Percentiles rank a stretch among this genome's conserved stretches.
These are phyloP conservation scores for Pantherophis vulpinus DNA, from an alignment of 2,797 vertebrate genomes.

Conservation along the genomic window DNA sequence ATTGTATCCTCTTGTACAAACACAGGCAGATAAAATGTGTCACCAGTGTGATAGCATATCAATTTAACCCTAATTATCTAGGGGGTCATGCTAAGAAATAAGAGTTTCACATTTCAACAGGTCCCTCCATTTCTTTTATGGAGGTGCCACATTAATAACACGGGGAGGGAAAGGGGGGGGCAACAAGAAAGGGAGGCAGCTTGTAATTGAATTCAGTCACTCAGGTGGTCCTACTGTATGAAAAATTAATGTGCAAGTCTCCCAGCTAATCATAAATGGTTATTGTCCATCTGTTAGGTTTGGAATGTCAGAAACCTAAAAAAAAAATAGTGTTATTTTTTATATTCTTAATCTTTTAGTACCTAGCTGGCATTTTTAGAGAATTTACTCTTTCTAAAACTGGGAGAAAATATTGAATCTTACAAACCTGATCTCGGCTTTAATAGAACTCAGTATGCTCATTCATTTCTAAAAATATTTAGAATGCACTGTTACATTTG, in stretches of 20 bases:
- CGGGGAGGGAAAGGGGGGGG: conserved; percentile 55
- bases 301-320: conserved; percentile 66
- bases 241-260: conserved; percentile 76
- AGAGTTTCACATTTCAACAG: conserved; percentile 80
- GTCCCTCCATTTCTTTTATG: conserved; percentile 68
- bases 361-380: conserved; percentile 37
- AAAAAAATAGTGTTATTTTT: conserved; percentile 46
- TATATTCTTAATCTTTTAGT: conserved; percentile 33
- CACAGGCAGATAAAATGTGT: conserved; percentile 79
- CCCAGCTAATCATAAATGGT: conserved; percentile 71
- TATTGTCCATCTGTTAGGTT: conserved; percentile 69
- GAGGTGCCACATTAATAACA: conserved; percentile 57
- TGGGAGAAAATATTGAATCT: conserved; percentile 49
- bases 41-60: conserved; percentile 73
- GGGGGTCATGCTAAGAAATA: conserved; percentile 78
- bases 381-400: conserved; percentile 33
- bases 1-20: conserved; percentile 80
- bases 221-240: conserved; percentile 69
- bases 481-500: not conserved
- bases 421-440: conserved; percentile 39
- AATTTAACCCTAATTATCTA: conserved; percentile 83
- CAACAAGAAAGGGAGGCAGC: conserved; percentile 34
- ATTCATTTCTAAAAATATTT: not conserved
- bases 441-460: conserved; percentile 32
- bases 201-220: conserved; percentile 76